Conservation (phyloP, 2,797 vertebrate genomes). For the Acanthurus leucopareius region DNA sequence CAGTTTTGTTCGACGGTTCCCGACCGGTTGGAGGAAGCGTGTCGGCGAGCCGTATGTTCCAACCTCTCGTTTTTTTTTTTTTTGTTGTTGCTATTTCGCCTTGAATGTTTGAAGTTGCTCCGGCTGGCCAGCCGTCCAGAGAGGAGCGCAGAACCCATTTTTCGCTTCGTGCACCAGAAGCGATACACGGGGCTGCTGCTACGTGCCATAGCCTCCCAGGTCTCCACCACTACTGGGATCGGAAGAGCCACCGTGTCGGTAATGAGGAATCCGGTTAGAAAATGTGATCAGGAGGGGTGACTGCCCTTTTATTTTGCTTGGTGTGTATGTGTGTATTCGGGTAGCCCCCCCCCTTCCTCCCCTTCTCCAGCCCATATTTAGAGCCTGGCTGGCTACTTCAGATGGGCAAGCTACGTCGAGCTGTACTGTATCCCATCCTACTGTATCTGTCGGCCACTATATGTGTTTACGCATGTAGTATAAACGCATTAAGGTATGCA, state of each 20-base stretch:
- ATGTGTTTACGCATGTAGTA: background rate
- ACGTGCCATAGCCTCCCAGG: conserved; percentile 61
- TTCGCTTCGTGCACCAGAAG: conserved; percentile 76
- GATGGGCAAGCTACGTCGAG: conserved; percentile 79
- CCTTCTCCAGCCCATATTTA: conserved; percentile 72
- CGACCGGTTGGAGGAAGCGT: conserved; percentile 59
- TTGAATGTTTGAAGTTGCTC: conserved; percentile 77
- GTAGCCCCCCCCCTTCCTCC: conserved; percentile 26
- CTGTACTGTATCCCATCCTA: conserved; percentile 69
- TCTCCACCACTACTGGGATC: conserved; percentile 50
- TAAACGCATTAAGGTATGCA: background rate
- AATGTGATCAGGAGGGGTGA: conserved; percentile 59
- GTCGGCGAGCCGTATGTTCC: conserved; percentile 75
- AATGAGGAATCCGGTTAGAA: conserved; percentile 48
- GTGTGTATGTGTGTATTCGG: conserved; percentile 50
- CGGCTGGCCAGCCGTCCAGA: conserved; percentile 61
- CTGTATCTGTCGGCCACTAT: conserved; percentile 40
- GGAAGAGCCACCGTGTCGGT: conserved; percentile 51
- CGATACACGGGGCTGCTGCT: conserved; percentile 66
- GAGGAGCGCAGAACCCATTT: conserved; percentile 69
- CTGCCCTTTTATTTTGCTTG: conserved; percentile 65
- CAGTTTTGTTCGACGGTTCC: conserved; percentile 68
- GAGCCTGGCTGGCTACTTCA: conserved; percentile 79
- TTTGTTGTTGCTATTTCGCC: conserved; percentile 38
- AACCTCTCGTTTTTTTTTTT: conserved; percentile 28